Evolutionary conservation across 1,140 invertebrate species (phyloP), one percentile per base, ranked within the genome.

Genomic region (Anoplophora glabripennis): DNA sequence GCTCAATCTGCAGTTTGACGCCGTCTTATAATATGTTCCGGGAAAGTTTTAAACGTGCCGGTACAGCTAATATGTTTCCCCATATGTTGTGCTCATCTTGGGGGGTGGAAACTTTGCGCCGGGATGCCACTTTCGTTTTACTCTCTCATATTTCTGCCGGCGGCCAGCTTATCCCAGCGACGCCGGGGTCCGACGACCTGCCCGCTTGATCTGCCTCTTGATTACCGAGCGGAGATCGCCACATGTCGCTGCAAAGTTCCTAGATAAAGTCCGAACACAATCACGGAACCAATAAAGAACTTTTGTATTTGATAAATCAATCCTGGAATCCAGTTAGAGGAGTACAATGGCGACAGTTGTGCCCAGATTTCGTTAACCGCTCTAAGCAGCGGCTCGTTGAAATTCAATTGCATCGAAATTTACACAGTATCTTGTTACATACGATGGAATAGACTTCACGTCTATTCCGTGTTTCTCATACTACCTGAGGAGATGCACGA

Each of bases 221-320:
- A 57, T 57, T 48, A 57, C 36, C 54, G 42, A 36, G 42, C 33
- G 45, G 28, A 46, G 54, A 48, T 35, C 44, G 17, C 44, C 54
- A 56, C 54, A 56, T 56, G 54, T 56, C 54, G 45, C 41, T 10
- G 54, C 33, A 56, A 56, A 56, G 42, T 57, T 48, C 56, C 33
- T 38, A 36, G 52, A 52, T 51, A 59, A 55, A 53, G 34, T 53
- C 56, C 38, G 41, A 47, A 52, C 54, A 58, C 60, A 62, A 68
- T 68, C 64, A 66, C 59, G 52, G 57, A 69, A 68, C 63, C 63
- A 70, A 69, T 68, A 69, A 68, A 68, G 62, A 67, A 70, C 66
- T 70, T 70, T 70, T 65, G 66, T 70, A 63, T 71, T 71, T 69
- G 69, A 71, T 69, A 71, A 71, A 71, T 71, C 69, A 71, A 71